Evolutionary conservation across 1,140 invertebrate species (phyloP).

Genomic region (Sycophaga agraensis): DNA sequence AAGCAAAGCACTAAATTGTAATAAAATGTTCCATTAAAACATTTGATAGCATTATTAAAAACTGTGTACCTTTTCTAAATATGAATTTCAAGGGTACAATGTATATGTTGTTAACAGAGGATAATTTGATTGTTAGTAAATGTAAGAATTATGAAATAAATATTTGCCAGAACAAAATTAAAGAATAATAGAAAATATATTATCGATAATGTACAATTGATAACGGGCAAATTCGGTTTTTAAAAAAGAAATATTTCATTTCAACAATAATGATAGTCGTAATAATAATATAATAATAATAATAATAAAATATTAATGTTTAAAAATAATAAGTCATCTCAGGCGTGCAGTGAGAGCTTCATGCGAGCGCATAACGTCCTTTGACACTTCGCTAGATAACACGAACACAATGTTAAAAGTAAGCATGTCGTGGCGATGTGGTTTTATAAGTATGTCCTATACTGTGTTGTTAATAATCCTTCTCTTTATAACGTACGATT

Average conservation of each 20-base stretch:
- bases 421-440: conserved; percentile 2
- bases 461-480: not conserved
- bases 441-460: not conserved
- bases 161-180: conserved; percentile 3
- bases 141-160: conserved; percentile 20
- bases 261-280: conserved; percentile 7
- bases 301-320: conserved; percentile 13
- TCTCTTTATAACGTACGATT: not conserved
- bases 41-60: no score
- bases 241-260: conserved; percentile 21
- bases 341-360: conserved; percentile 7
- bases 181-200: conserved; percentile 31
- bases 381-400: conserved; percentile 13
- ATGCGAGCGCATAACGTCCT: conserved; percentile 3
- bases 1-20: no score
- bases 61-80: no score
- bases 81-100: not conserved
- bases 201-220: conserved; percentile 26
- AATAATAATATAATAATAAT: conserved; percentile 21
- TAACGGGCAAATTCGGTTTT: conserved; percentile 19
- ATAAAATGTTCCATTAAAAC: no score
- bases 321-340: conserved; percentile 12
- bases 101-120: conserved; percentile 3
- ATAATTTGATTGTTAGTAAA: conserved; percentile 18
- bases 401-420: conserved; percentile 15